These are phyloP conservation scores for Natrix natrix DNA, from an alignment of 2,797 vertebrate genomes.

Conservation along the genomic window DNA sequence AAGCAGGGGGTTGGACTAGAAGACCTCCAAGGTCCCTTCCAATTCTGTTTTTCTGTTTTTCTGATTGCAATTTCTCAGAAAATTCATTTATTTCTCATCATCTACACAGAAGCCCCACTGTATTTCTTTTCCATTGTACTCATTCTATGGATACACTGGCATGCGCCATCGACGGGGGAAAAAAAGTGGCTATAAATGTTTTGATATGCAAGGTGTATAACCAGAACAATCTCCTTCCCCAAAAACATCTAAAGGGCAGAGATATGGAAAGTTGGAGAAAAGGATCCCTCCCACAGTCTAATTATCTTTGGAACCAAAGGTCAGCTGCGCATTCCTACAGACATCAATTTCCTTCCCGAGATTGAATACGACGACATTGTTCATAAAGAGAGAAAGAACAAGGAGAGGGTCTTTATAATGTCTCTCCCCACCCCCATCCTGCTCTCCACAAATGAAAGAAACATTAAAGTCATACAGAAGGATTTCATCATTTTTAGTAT, in stretches of 20 bases:
- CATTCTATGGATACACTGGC: neutral
- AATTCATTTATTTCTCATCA: neutral
- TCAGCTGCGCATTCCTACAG: neutral
- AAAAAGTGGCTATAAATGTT: neutral
- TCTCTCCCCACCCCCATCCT: neutral
- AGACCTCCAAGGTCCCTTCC: no score
- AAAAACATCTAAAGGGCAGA: neutral
- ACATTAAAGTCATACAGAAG: neutral
- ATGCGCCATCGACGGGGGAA: neutral
- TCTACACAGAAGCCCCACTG: neutral
- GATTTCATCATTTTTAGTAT: neutral
- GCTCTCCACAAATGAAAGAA: neutral
- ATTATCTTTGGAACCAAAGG: constrained; percentile 46
- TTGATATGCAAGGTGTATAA: neutral
- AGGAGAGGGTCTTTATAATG: neutral
- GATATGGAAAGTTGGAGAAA: neutral
- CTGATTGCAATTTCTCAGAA: neutral
- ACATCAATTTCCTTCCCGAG: neutral
- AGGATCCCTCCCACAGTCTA: constrained; percentile 18
- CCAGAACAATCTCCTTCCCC: neutral
- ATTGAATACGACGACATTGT: neutral
- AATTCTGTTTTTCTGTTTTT: no score
- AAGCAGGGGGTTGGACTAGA: no score
- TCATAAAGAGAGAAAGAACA: neutral
- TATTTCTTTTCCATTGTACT: neutral